Base-by-base conservation (phyloP, 2,797 vertebrate genomes). In the Taeniopygia guttata region DNA sequence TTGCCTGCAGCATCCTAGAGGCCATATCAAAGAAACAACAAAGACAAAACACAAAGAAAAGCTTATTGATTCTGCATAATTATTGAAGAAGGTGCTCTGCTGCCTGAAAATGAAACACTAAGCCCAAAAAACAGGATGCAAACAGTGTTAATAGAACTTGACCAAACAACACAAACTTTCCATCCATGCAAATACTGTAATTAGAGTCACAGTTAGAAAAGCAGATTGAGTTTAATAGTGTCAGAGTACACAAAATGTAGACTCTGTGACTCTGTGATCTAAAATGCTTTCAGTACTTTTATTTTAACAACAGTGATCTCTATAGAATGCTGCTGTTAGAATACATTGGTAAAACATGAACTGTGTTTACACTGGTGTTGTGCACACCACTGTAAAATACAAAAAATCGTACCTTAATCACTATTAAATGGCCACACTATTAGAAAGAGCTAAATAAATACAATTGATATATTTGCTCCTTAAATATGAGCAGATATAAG, bases 1-100 rank as follows among this genome's bases (percentile, higher is more conserved):
- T 99, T 99, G 98, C 99, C 99, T 97, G 99, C 99, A 98, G 99
- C 98, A 98, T 99, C 99, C 99, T 99, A 98, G 92, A 98, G 98
- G 98, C 97, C 98, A 98, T 98, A 98, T 98, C 98, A 98, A 98
- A 99, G 97, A 98, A 98, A 98, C 97, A 98, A 98, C 97, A 98
- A 98, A 99, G 97, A 99, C 97, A 99, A 98, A 98, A 98, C 97
- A 98, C 96, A 98, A 97, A 96, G 95, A 95, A 96, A 98, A 98
- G 97, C 96, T 99, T 99, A 99, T 98, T 98, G 99, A 99, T 98
- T 98, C 97, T 98, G 98, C 97, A 98, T 98, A 98, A 98, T 98
- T 98, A 98, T 95, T 93, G 84, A 97, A 97, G 96, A 98, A 98
- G 96, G 97, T 93, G 91, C 88, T 97, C 81, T 89, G 83, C 97